phyloP scores from a whole-genome alignment of 2,797 vertebrate genomes.

The Sebastes reedi region DNA sequence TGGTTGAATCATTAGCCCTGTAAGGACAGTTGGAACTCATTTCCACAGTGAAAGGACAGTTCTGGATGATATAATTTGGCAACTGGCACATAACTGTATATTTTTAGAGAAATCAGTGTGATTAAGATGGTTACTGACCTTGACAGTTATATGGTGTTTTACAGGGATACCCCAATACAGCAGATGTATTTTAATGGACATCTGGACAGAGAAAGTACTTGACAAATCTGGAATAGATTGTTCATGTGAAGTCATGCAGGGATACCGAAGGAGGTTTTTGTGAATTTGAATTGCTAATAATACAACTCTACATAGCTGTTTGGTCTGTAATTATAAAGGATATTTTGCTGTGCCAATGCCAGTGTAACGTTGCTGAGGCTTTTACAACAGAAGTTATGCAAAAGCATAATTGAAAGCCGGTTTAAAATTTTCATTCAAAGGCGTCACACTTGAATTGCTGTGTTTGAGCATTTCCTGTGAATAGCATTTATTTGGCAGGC shows the following conservation, averaged over 20 bases:
- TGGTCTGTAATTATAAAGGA: slow-evolving; percentile 34
- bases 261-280: slow-evolving; percentile 44
- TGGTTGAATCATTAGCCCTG: slow-evolving; percentile 29
- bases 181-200: slow-evolving; percentile 73
- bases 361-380: neutral
- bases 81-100: slow-evolving; percentile 22
- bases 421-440: slow-evolving; percentile 20
- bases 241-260: slow-evolving; percentile 64
- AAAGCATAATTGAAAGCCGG: slow-evolving; percentile 30
- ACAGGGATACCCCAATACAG: slow-evolving; percentile 61
- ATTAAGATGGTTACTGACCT: slow-evolving; percentile 64
- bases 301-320: slow-evolving; percentile 20
- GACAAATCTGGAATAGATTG: slow-evolving; percentile 73
- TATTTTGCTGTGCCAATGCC: neutral
- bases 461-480: slow-evolving; percentile 28
- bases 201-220: slow-evolving; percentile 67
- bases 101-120: slow-evolving; percentile 47
- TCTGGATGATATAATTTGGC: slow-evolving; percentile 62
- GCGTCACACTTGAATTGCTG: neutral
- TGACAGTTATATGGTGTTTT: slow-evolving; percentile 76
- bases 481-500: neutral
- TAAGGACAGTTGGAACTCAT: slow-evolving; percentile 52
- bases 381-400: slow-evolving; percentile 14
- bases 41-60: slow-evolving; percentile 50
- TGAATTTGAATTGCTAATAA: slow-evolving; percentile 48